Percentiles rank a stretch among this genome's conserved stretches.
Conservation (phyloP, 1,140 invertebrate species). For the Orius laevigatus region DNA sequence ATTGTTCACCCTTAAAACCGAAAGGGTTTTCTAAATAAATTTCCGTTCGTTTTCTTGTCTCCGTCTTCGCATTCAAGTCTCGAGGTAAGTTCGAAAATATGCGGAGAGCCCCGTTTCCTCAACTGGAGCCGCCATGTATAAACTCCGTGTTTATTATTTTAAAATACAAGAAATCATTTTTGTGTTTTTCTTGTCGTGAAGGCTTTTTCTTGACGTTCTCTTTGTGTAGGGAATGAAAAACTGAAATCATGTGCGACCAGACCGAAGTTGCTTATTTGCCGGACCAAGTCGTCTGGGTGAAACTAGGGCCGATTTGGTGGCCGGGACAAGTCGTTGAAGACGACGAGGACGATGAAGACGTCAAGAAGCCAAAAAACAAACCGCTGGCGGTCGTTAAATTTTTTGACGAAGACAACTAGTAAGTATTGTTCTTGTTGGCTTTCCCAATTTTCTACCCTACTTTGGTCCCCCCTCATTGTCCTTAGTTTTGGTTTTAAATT, state of each 20-base stretch:
- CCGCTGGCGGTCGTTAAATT: slow-evolving; percentile 61
- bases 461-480: too few species aligned
- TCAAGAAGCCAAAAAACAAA: slow-evolving; percentile 43
- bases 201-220: neutral
- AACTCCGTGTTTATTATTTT: too few species aligned
- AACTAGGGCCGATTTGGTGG: slow-evolving; percentile 55
- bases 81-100: too few species aligned
- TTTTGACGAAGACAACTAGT: slow-evolving; percentile 66
- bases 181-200: neutral
- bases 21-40: too few species aligned
- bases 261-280: slow-evolving; percentile 42
- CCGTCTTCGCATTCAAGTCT: too few species aligned
- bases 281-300: slow-evolving; percentile 67
- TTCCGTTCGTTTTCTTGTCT: too few species aligned
- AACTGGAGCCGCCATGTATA: too few species aligned
- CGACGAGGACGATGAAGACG: slow-evolving; percentile 39
- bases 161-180: too few species aligned
- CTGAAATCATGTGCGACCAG: slow-evolving; percentile 40
- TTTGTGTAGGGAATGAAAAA: neutral
- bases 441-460: too few species aligned
- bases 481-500: neutral
- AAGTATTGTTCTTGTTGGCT: slow-evolving; percentile 32
- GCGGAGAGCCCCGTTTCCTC: too few species aligned
- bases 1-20: too few species aligned
- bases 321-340: slow-evolving; percentile 53